phyloP scores from a whole-genome alignment of 2,888 invertebrate species.

The Zele albiditarsus region DNA sequence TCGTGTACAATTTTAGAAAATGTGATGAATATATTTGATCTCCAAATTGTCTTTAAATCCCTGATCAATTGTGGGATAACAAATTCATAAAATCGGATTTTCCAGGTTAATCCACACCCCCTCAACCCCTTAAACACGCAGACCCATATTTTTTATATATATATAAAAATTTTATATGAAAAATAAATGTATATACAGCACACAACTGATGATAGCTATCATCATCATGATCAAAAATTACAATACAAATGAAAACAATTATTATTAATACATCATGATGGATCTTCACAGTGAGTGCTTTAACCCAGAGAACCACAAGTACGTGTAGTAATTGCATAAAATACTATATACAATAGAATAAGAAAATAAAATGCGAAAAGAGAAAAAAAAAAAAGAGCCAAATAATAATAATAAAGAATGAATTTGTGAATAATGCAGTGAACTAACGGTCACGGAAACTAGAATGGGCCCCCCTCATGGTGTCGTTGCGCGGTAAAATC shows the following conservation, averaged over 20 bases:
- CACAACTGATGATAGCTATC: neutral
- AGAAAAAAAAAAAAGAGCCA: constrained; percentile 9
- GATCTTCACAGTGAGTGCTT: neutral
- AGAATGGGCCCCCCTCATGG: constrained; percentile 30
- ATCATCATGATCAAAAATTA: neutral
- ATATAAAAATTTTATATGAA: too few species aligned
- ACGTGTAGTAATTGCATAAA: neutral
- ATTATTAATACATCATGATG: too few species aligned
- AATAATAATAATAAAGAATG: constrained; percentile 26
- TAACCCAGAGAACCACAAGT: neutral
- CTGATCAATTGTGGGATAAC: too few species aligned
- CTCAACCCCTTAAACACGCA: too few species aligned
- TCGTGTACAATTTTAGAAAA: too few species aligned
- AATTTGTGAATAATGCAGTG: constrained; percentile 45
- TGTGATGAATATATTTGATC: too few species aligned
- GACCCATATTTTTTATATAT: too few species aligned
- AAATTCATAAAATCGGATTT: too few species aligned
- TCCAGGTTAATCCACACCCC: too few species aligned
- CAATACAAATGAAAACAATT: neutral
- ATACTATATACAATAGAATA: neutral
- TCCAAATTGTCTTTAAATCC: too few species aligned
- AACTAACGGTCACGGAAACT: constrained; percentile 41
- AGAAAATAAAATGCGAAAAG: neutral
- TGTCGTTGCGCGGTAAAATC: constrained; percentile 23
- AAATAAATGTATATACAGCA: neutral